phyloP scores from a whole-genome alignment of 2,888 invertebrate genomes.

The Leptogaster cylindrica region DNA sequence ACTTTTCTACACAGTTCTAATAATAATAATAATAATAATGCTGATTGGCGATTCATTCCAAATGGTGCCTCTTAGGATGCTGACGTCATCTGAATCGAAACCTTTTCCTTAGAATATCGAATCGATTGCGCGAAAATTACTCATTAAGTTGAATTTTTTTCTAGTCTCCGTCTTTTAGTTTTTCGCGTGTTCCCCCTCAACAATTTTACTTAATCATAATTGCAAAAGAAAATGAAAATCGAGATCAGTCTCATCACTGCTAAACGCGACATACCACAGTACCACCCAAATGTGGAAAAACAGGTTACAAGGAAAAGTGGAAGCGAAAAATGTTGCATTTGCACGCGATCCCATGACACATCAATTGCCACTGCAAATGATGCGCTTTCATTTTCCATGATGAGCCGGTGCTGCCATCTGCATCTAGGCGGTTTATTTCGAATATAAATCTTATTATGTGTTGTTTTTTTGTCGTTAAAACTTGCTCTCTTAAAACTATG shows the following conservation, averaged over 20 bases:
- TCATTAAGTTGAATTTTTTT: no score
- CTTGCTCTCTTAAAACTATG: no score
- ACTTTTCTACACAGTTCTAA: no score
- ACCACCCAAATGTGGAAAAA: conserved; percentile 36
- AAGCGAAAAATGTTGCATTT: conserved; percentile 18
- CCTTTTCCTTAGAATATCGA: no score
- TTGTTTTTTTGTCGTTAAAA: neutral
- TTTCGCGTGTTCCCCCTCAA: no score
- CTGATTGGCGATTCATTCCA: no score
- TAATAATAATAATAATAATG: no score
- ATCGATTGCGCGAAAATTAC: no score
- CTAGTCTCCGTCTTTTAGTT: no score
- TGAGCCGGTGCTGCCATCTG: conserved; percentile 29
- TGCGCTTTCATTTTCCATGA: conserved; percentile 42
- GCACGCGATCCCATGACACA: conserved; percentile 27
- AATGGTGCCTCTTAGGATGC: no score
- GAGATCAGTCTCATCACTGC: conserved; percentile 36
- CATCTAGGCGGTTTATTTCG: neutral
- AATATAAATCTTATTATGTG: neutral
- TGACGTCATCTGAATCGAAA: no score
- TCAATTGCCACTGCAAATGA: conserved; percentile 22
- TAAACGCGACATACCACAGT: neutral
- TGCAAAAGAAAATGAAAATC: conserved; percentile 37
- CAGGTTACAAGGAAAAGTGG: conserved; percentile 41
- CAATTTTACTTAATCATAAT: no score